phyloP scores from a whole-genome alignment of 2,797 vertebrate genomes.

The Phylloscopus collybita region DNA sequence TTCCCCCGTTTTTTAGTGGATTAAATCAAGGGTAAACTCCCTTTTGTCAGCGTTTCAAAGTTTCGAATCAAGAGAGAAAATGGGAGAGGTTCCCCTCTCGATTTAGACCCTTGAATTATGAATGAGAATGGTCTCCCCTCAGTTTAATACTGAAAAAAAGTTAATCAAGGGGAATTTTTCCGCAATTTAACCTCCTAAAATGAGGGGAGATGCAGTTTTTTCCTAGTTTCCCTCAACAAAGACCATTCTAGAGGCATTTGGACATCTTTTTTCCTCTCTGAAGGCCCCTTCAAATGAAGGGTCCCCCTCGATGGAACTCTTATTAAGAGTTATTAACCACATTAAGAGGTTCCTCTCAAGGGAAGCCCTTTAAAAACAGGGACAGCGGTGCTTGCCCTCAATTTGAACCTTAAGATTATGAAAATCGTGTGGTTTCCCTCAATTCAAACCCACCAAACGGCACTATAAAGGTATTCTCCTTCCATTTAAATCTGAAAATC shows the following conservation, averaged over 20 bases:
- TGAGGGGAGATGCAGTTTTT: too few relatives aligned
- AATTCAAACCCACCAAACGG: neutral
- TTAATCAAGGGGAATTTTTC: neutral
- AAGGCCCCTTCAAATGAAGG: neutral
- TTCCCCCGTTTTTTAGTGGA: neutral
- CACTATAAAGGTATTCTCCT: neutral
- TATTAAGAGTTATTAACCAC: too few relatives aligned
- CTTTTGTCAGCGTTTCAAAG: neutral
- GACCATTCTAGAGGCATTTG: neutral
- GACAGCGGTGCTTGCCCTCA: neutral
- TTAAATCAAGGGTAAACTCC: neutral
- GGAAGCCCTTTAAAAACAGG: neutral
- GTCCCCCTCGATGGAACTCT: too few relatives aligned
- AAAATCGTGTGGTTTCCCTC: neutral
- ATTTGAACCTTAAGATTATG: neutral
- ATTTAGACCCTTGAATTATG: neutral
- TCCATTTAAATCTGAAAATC: neutral
- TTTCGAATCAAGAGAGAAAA: neutral
- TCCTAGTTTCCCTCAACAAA: neutral
- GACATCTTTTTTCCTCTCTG: neutral
- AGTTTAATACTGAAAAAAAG: neutral
- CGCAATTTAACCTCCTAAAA: neutral
- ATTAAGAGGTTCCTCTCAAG: too few relatives aligned
- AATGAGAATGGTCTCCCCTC: neutral
- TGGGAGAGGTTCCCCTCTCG: neutral